A percentile compares a stretch with the other conserved stretches of the same genome.
Evolutionary conservation across 2,888 invertebrate genomes (phyloP).

Genomic region (Apantesis nais): DNA sequence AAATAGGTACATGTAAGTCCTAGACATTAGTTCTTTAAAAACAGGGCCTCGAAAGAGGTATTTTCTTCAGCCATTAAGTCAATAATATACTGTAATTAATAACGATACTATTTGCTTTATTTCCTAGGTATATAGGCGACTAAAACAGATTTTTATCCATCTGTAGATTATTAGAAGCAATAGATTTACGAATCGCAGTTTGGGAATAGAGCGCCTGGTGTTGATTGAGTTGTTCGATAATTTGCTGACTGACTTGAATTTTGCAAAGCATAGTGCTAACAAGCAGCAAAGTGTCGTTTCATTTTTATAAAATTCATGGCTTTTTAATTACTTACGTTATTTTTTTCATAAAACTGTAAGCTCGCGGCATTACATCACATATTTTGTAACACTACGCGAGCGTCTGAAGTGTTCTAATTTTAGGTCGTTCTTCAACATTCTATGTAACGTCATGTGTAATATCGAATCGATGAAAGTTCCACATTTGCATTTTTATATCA

Average conservation of each 20-base stretch:
- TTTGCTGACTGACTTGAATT: background rate
- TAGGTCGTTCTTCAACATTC: conserved; percentile 61
- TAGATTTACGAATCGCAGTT: background rate
- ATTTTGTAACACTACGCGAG: conserved; percentile 75
- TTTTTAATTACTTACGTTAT: conserved; percentile 52
- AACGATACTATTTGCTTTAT: background rate
- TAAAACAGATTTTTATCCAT: background rate
- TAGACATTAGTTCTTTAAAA: background rate
- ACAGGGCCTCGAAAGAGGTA: background rate
- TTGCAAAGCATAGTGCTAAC: background rate
- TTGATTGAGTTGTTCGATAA: background rate
- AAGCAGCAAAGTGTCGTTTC: background rate
- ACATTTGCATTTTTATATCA: conserved; percentile 40
- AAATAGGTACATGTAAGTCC: background rate
- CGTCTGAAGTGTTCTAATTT: conserved; percentile 70
- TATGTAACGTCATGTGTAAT: conserved; percentile 39
- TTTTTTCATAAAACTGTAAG: conserved; percentile 58
- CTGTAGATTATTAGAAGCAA: background rate
- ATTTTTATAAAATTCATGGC: conserved; percentile 16
- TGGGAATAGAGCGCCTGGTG: conserved; percentile 3
- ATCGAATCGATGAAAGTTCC: conserved; percentile 31
- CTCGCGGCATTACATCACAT: conserved; percentile 76
- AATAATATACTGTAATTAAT: too few species aligned
- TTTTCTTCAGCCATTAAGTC: background rate
- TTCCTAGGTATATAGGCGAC: background rate